A percentile compares a stretch with the other conserved stretches of the same genome.
These are phyloP conservation scores for Phylloscopus trochiloides DNA, from an alignment of 2,113 vertebrate genomes.

Conservation along the genomic window DNA sequence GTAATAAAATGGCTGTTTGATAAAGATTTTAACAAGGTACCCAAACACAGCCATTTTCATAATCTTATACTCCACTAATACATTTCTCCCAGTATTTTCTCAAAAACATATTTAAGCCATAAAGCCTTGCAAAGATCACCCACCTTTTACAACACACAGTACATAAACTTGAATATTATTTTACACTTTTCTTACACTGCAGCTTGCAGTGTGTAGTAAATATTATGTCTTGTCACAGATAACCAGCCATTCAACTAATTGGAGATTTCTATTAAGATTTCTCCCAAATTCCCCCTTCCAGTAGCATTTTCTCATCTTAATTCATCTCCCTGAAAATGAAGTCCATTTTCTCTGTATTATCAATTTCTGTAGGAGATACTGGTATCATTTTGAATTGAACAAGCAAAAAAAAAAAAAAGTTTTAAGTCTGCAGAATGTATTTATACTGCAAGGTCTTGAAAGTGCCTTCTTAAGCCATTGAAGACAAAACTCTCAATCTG, in stretches of 20 bases:
- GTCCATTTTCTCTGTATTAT: slow-evolving; percentile 6
- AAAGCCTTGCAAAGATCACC: neutral
- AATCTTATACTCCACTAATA: neutral
- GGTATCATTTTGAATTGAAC: slow-evolving; percentile 13
- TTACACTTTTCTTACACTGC: neutral
- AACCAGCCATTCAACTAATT: slow-evolving; percentile 52
- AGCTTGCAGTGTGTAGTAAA: slow-evolving; percentile 29
- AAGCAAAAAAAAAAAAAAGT: neutral
- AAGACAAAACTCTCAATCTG: neutral
- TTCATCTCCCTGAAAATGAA: neutral
- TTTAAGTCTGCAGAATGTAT: slow-evolving; percentile 4
- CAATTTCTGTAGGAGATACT: slow-evolving; percentile 35
- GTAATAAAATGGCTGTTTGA: neutral
- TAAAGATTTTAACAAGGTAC: neutral
- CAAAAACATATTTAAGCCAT: neutral
- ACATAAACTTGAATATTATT: slow-evolving; percentile 5
- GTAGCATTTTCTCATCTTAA: slow-evolving; percentile 18
- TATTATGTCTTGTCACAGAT: slow-evolving; percentile 25
- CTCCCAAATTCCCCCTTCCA: slow-evolving; percentile 9
- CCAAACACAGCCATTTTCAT: neutral
- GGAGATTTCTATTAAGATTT: slow-evolving; percentile 67
- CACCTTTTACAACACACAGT: neutral
- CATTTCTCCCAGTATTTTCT: neutral
- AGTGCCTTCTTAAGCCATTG: neutral
- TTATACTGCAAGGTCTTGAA: slow-evolving; percentile 1